Evolutionary conservation across 2,888 invertebrate species (phyloP), one percentile per base, ranked within the genome.

Genomic region (Eulithis prunata): DNA sequence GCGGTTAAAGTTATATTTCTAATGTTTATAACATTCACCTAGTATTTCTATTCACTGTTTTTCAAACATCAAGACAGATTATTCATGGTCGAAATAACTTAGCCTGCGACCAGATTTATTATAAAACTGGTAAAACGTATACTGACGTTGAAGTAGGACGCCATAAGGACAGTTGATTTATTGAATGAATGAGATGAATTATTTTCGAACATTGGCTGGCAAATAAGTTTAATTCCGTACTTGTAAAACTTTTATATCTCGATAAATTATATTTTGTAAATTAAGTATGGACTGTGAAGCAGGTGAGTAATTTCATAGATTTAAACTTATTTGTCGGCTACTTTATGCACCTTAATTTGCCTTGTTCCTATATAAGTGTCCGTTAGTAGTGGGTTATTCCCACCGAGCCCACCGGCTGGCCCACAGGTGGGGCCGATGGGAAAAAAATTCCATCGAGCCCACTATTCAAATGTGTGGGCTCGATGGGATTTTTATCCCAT

Each of bases 1-100:
- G 88, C 87, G 82, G 83, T 82, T 84, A 84, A 78, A 70, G 71
- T 68, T 72, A 64, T 72, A 75, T 76, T 77, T 78, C 62, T 80
- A 90, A 90, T 84, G 89, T 90, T 88, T 70, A 75, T 66, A 91
- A 90, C 91, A 91, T 83, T 85, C 79, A 80, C 69, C 71, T 80
- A 58, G 83, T 64, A 55, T 57, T 57, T 57, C 74, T 76, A 78
- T 79, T 79, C 83, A 81, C 76, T 73, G 79, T 80, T 84, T 79
- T 76, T 75, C 66, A 81, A 78, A 81, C 76, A 76, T 70, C 73
- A 78, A 71, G 57, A 62, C 45, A 66, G 41, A 11, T 66, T 43
- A n/a, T 47, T 47, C 61, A 36, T 70, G 51, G 56, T 61, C 57
- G 45, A 14, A 43, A 12, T 41, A 51, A 36, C 28, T 36, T 55